A percentile compares a stretch with the other conserved stretches of the same genome.
These are phyloP conservation scores for Raphicerus campestris DNA, from an alignment of 2,113 vertebrate species.

Conservation along the genomic window DNA sequence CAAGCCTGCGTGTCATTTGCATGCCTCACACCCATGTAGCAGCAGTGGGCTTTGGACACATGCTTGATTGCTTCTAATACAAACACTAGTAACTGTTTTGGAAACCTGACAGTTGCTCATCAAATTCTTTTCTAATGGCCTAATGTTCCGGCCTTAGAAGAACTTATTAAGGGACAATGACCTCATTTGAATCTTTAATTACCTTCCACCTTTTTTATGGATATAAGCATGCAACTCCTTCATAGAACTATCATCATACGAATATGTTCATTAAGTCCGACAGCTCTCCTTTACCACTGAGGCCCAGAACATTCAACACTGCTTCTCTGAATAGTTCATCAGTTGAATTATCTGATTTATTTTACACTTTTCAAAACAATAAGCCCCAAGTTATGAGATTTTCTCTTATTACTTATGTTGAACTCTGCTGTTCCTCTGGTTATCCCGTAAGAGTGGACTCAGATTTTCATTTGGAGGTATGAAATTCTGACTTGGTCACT, in stretches of 20 bases:
- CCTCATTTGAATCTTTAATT: constrained; percentile 13
- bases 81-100: constrained; percentile 52
- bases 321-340: background rate
- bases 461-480: background rate
- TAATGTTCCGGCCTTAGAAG: constrained; percentile 10
- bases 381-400: background rate
- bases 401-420: background rate
- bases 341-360: background rate
- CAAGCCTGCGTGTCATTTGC: background rate
- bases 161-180: constrained; percentile 33
- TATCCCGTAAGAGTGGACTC: background rate
- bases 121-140: constrained; percentile 50
- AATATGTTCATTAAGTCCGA: background rate
- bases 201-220: constrained; percentile 18
- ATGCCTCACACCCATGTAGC: background rate
- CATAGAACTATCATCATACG: background rate
- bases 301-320: background rate
- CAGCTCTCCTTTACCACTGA: background rate
- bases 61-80: background rate
- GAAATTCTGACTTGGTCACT: background rate
- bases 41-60: background rate
- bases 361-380: background rate
- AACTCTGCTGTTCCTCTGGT: background rate
- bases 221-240: background rate
- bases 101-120: constrained; percentile 48